Evolutionary conservation across 2,113 vertebrate genomes (phyloP).

Genomic region (Tylochromis polylepis): DNA sequence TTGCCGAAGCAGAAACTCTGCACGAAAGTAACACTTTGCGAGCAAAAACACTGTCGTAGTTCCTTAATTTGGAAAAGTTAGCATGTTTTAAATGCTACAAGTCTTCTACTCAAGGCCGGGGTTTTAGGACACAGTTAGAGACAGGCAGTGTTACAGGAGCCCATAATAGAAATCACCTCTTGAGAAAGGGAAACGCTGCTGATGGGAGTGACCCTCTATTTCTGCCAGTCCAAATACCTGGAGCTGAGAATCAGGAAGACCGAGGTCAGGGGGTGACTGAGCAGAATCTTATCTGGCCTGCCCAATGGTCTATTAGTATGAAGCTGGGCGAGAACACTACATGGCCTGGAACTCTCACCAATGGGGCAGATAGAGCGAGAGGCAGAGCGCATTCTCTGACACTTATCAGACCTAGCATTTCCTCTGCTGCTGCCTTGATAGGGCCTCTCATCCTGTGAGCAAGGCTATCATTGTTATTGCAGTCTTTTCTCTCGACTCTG

Average conservation of each 20-base stretch:
- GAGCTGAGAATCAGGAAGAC: conserved; percentile 70
- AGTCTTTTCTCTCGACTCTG: conserved; percentile 47
- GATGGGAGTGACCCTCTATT: conserved; percentile 57
- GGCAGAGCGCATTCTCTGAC: conserved; percentile 53
- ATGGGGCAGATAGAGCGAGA: conserved; percentile 31
- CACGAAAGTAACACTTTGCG: not conserved
- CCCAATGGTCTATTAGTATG: conserved; percentile 43
- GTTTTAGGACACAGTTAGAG: not conserved
- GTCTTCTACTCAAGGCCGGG: not conserved
- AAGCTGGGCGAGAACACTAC: conserved; percentile 40
- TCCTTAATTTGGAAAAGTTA: not conserved
- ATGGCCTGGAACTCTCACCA: conserved; percentile 13
- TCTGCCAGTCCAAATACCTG: conserved; percentile 72
- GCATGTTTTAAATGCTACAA: not conserved
- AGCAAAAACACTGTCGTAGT: not conserved
- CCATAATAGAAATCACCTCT: conserved; percentile 52
- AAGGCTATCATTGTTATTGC: conserved; percentile 70
- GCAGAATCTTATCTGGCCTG: conserved; percentile 65
- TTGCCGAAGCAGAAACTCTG: not conserved
- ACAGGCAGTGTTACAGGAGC: conserved; percentile 10
- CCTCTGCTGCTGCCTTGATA: conserved; percentile 60
- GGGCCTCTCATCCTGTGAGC: conserved; percentile 61
- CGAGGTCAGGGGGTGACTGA: conserved; percentile 58
- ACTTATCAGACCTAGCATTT: conserved; percentile 65
- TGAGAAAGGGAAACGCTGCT: conserved; percentile 61